Evolutionary conservation across 2,797 vertebrate genomes (phyloP), one percentile per base, ranked within the genome.

Genomic region (Chiloscyllium punctatum): DNA sequence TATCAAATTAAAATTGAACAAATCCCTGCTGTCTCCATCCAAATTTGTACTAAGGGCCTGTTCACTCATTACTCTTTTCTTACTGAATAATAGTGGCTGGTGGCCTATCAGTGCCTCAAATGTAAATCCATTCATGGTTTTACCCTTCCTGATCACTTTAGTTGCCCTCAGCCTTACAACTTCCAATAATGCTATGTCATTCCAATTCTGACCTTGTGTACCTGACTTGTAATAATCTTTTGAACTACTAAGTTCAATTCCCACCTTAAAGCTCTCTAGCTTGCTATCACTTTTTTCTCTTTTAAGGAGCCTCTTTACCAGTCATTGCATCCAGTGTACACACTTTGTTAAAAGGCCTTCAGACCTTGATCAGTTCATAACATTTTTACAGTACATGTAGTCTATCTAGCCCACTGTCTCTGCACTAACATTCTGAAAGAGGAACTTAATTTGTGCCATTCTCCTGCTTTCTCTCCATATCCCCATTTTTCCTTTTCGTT

Each of bases 291-390:
- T 82, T 5, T 21, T n/a, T 82, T 42, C 16, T 77, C 74, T 33
- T n/a, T 77, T n/a, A 18, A 82, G 37, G 42, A 3, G 37, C 79
- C 79, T 82, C 33, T 15, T 4, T 4, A 37, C n/a, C n/a, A 82
- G 77, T 82, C n/a, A 82, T 82, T 82, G 33, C 77, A 82, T 82
- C 77, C n/a, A 82, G n/a, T 82, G n/a, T 82, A 15, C n/a, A 82
- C 37, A 16, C n/a, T 82, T 82, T 42, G 79, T 82, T 42, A 16
- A 82, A 18, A 42, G 37, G 15, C 79, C 37, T 82, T 42, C n/a
- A 82, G 33, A 82, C 16, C 79, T 82, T 57, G 6, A 57, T 57
- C 57, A 57, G 7, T 7, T 57, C 57, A 57, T 9, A 57, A 9
- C 57, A 57, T 57, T 57, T 57, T 57, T 57, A 57, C 57, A 9